Conservation (phyloP, 2,888 invertebrate species). For the Argynnis bischoffii region DNA sequence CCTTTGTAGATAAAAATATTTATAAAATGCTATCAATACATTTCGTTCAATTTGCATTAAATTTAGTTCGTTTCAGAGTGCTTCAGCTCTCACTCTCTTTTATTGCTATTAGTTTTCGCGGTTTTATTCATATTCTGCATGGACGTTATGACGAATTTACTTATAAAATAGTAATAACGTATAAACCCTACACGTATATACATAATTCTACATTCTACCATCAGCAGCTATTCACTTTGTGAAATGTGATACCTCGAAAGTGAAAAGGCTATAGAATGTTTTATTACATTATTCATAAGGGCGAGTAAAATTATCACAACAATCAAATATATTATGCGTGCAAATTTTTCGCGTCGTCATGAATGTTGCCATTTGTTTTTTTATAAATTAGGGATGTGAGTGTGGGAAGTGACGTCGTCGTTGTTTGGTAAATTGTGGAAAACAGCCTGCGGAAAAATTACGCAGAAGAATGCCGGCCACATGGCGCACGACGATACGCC, state of each 20-base stretch:
- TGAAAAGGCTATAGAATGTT: conserved; percentile 1
- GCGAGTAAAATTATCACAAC: conserved; percentile 23
- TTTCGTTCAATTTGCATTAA: conserved; percentile 72
- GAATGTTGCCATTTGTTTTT: conserved; percentile 56
- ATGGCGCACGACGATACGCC: conserved; percentile 76
- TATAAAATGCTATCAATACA: conserved; percentile 68
- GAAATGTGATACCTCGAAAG: not conserved
- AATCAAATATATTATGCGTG: conserved; percentile 41
- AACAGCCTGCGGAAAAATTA: conserved; percentile 75
- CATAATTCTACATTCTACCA: not conserved
- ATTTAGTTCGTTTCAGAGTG: conserved; percentile 62
- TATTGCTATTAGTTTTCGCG: conserved; percentile 62
- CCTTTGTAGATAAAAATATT: conserved; percentile 61
- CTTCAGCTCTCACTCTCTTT: conserved; percentile 62
- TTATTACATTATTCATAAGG: conserved; percentile 21
- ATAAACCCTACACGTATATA: not conserved
- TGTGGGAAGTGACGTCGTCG: conserved; percentile 52
- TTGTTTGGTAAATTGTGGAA: conserved; percentile 72
- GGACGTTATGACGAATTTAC: conserved; percentile 19
- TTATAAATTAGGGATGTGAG: conserved; percentile 59
- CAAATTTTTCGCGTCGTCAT: conserved; percentile 47
- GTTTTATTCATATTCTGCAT: conserved; percentile 40
- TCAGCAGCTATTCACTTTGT: not conserved
- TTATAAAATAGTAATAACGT: not conserved
- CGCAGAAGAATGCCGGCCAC: conserved; percentile 67